Conservation (phyloP, 2,888 invertebrate genomes). For the Micoletzkya japonica region DNA sequence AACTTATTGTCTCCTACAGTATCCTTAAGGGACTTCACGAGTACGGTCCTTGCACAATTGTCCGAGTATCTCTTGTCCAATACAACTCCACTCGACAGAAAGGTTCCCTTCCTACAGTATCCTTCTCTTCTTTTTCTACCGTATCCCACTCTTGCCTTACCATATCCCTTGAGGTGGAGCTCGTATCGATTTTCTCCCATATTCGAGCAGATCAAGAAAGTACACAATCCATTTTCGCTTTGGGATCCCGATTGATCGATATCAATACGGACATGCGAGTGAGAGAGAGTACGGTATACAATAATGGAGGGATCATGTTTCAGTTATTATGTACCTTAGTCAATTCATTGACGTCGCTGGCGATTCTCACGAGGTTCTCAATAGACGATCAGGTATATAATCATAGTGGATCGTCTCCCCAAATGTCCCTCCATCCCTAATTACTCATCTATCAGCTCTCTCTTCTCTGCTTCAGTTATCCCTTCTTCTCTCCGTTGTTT, state of each 20-base stretch:
- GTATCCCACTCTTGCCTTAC: background rate
- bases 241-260: slow-evolving; percentile 22
- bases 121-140: background rate
- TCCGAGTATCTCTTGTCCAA: slow-evolving; percentile 92
- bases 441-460: background rate
- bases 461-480: slow-evolving; percentile 17
- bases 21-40: slow-evolving; percentile 67
- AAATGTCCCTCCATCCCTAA: background rate
- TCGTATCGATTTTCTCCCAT: slow-evolving; percentile 21
- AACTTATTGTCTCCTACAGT: background rate
- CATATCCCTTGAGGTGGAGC: slow-evolving; percentile 16
- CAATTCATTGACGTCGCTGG: slow-evolving; percentile 16
- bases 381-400: slow-evolving; percentile 12
- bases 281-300: background rate
- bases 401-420: background rate
- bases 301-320: background rate
- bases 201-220: slow-evolving; percentile 25
- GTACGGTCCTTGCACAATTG: slow-evolving; percentile 91
- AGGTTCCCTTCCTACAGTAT: slow-evolving; percentile 69
- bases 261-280: slow-evolving; percentile 16
- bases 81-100: slow-evolving; percentile 87
- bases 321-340: slow-evolving; percentile 19
- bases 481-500: slow-evolving; percentile 18
- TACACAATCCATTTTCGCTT: slow-evolving; percentile 21
- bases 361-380: slow-evolving; percentile 25